Percentiles rank a stretch among this genome's conserved stretches.
Evolutionary conservation across 2,888 invertebrate genomes (phyloP).

Genomic region (Beris chalybata): DNA sequence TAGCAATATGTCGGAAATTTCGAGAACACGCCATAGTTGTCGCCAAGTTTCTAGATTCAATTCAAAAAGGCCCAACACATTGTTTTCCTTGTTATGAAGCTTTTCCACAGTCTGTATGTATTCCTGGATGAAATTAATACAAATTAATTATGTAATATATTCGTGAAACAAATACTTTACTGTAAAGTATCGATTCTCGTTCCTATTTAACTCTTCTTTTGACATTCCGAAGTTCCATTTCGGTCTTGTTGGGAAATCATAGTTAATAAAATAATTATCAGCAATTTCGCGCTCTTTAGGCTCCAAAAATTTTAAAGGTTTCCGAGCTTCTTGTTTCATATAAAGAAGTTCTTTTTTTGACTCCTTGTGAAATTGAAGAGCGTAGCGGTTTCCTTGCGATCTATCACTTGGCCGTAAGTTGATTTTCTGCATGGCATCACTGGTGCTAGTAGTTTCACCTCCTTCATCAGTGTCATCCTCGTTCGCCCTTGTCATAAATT

Average conservation of each 20-base stretch:
- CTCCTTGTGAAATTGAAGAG: conserved; percentile 82
- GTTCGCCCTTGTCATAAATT: not conserved
- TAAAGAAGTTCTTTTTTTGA: conserved; percentile 70
- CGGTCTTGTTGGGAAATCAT: conserved; percentile 83
- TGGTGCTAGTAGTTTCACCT: conserved; percentile 13
- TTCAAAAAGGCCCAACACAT: conserved; percentile 83
- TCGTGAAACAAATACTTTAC: conserved; percentile 39
- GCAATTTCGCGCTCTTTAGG: conserved; percentile 70
- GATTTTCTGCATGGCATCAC: conserved; percentile 43
- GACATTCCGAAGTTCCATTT: conserved; percentile 79
- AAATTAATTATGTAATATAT: not conserved
- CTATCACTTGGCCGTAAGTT: conserved; percentile 63
- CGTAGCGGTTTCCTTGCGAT: conserved; percentile 72
- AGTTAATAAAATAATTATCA: conserved; percentile 66
- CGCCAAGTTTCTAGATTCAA: conserved; percentile 95
- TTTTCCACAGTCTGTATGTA: conserved; percentile 71
- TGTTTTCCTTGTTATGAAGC: conserved; percentile 59
- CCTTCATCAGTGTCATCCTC: conserved; percentile 17
- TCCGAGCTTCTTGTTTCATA: conserved; percentile 67
- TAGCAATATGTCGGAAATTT: conserved; percentile 88
- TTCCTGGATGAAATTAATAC: conserved; percentile 60
- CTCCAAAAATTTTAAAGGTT: conserved; percentile 60
- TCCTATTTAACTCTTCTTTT: conserved; percentile 71
- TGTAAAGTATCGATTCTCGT: conserved; percentile 79
- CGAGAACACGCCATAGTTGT: conserved; percentile 92